A percentile compares a stretch with the other conserved stretches of the same genome.
phyloP scores from a whole-genome alignment of 2,888 invertebrate species.

The Disparrhopalites patrizii region DNA sequence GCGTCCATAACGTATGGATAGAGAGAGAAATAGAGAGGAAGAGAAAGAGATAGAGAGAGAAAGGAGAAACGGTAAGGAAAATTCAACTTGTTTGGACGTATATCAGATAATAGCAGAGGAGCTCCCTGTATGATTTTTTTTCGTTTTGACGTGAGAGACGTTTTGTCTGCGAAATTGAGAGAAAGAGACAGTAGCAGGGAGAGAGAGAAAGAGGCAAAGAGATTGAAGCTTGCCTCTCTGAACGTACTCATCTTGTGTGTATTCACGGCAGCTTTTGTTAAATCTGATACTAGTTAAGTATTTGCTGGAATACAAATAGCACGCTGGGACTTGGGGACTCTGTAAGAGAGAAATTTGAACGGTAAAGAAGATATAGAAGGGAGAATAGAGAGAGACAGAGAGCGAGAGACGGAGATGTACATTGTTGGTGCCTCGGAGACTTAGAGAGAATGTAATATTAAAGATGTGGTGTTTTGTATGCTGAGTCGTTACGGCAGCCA shows the following conservation, averaged over 20 bases:
- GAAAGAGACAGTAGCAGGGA: neutral
- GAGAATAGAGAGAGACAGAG: conserved; percentile 13
- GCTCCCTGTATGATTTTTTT: neutral
- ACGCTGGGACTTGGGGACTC: neutral
- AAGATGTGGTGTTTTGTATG: conserved; percentile 29
- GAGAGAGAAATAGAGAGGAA: neutral
- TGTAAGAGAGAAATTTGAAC: neutral
- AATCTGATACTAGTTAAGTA: conserved; percentile 26
- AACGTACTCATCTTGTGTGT: neutral
- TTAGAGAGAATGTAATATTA: conserved; percentile 27
- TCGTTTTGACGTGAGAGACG: neutral
- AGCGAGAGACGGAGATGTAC: conserved; percentile 1
- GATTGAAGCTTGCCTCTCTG: neutral
- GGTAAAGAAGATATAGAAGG: neutral
- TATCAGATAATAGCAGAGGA: neutral
- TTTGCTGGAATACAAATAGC: conserved; percentile 8
- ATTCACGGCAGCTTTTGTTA: neutral
- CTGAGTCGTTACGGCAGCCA: conserved; percentile 27
- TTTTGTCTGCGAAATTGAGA: neutral
- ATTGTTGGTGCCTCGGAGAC: conserved; percentile 17
- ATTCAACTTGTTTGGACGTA: neutral
- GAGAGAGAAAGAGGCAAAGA: neutral
- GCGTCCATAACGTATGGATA: too few relatives aligned
- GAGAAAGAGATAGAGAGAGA: neutral
- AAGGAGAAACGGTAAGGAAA: neutral